These are phyloP conservation scores for Loris lydekkerianus DNA, from an alignment of 2,797 vertebrate species.

Conservation along the genomic window DNA sequence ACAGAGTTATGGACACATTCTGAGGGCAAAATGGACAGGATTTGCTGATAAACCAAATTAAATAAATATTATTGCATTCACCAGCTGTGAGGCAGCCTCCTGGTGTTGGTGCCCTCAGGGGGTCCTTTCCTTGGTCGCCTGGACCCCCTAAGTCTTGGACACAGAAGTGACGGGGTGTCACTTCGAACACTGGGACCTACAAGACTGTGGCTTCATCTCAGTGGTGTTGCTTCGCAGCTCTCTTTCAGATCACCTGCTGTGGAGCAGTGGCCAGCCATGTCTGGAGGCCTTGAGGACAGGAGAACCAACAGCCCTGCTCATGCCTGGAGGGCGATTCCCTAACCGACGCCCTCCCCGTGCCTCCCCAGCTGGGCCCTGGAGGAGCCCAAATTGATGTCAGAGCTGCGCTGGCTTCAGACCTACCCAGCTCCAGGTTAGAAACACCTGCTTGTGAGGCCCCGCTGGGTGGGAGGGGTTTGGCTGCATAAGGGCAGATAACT, in stretches of 20 bases:
- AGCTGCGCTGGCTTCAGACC: too few species aligned
- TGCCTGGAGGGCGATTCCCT: neutral
- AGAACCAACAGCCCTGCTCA: neutral
- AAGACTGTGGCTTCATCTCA: rapidly evolving
- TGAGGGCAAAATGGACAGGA: neutral
- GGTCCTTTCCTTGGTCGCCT: too few species aligned
- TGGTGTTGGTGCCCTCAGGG: neutral
- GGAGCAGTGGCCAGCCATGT: rapidly evolving
- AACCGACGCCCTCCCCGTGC: too few species aligned
- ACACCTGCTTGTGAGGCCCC: neutral
- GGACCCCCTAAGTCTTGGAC: too few species aligned
- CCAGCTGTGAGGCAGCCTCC: neutral
- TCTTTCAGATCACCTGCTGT: neutral
- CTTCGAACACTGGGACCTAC: rapidly evolving
- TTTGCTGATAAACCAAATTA: neutral
- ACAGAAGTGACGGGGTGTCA: neutral
- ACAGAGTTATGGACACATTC: too few species aligned
- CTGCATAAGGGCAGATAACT: rapidly evolving
- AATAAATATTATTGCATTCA: neutral
- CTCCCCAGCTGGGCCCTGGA: too few species aligned
- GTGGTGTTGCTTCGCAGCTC: neutral
- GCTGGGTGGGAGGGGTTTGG: neutral
- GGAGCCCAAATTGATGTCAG: too few species aligned
- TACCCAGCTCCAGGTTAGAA: too few species aligned
- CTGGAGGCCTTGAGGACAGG: neutral